Evolutionary conservation across 2,888 invertebrate species (phyloP), one percentile per base, ranked within the genome.

Genomic region (Aethes cnicana): DNA sequence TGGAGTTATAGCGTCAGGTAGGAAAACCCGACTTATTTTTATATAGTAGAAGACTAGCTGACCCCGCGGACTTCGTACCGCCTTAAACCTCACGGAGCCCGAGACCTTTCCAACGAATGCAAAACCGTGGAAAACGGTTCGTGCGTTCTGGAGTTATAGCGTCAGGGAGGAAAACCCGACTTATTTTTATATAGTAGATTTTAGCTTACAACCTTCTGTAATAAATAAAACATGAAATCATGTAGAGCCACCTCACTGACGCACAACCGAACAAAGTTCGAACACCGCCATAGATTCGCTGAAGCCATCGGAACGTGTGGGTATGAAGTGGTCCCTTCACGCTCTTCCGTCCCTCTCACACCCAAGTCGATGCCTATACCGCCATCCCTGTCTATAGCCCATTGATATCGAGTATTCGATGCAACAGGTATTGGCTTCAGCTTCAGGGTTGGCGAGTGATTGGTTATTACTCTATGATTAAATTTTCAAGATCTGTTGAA

Each of bases 361-460:
- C 71, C 2, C 26, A 23, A 26, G 41, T 26, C 14, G 25, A 14
- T 25, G 9, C 8, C 26, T 28, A 66, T 75, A 59, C 11, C 50
- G 39, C 56, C 53, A 21, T 79, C 82, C 64, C 64, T 53, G 28
- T 83, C 69, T 53, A 49, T 54, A 74, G 69, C 69, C 84, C 88
- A 87, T 87, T 85, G 84, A 80, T 84, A 89, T 89, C 89, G 88
- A 89, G 87, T 81, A 81, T 84, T 88, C 77, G 73, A 72, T 72
- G 87, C 88, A 89, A 89, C 88, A 89, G 80, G 88, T 84, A 88
- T 88, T 80, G 88, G 81, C 69, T 84, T 78, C 74, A 67, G 69
- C 60, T 69, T 66, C 75, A 89, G 89, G 88, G 89, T 63, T 88
- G 86, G 3, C 69, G 59, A 56, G 67, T 74, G 80, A 84, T 85